Evolutionary conservation across 2,888 invertebrate genomes (phyloP).

Genomic region (Leptinotarsa juncta): DNA sequence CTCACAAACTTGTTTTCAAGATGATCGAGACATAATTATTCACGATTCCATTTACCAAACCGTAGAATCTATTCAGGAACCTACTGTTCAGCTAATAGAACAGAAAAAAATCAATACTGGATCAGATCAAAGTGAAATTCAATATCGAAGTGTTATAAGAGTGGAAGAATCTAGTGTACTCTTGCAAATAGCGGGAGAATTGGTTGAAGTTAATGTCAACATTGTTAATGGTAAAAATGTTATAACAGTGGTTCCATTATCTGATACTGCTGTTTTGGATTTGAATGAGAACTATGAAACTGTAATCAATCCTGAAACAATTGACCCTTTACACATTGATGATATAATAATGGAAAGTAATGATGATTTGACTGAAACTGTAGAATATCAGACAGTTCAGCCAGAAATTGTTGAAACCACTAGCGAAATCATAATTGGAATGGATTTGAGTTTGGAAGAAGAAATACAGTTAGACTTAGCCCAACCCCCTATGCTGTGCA

Average conservation of each 20-base stretch:
- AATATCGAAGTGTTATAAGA: slow-evolving; percentile 50
- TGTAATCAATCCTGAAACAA: slow-evolving; percentile 29
- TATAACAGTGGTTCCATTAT: slow-evolving; percentile 55
- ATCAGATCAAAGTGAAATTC: slow-evolving; percentile 39
- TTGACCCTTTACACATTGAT: slow-evolving; percentile 34
- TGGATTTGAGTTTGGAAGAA: slow-evolving; percentile 51
- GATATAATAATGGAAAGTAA: slow-evolving; percentile 17
- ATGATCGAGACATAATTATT: not conserved
- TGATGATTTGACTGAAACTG: slow-evolving; percentile 27
- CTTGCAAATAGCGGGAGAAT: slow-evolving; percentile 55
- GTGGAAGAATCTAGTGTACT: slow-evolving; percentile 54
- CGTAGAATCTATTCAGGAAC: not conserved
- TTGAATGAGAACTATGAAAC: slow-evolving; percentile 54
- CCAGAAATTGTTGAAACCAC: slow-evolving; percentile 42
- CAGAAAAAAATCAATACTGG: not conserved
- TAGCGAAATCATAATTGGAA: slow-evolving; percentile 51
- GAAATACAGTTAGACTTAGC: slow-evolving; percentile 49
- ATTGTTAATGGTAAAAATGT: slow-evolving; percentile 55
- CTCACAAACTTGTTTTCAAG: slow-evolving; percentile 1
- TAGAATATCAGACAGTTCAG: slow-evolving; percentile 25
- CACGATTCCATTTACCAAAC: not conserved
- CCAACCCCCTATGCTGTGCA: slow-evolving; percentile 42
- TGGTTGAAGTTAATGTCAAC: slow-evolving; percentile 56
- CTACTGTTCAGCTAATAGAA: not conserved
- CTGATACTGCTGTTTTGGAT: slow-evolving; percentile 53